These are phyloP conservation scores for Chaetops frenatus DNA, from an alignment of 2,113 vertebrate species.

Conservation along the genomic window DNA sequence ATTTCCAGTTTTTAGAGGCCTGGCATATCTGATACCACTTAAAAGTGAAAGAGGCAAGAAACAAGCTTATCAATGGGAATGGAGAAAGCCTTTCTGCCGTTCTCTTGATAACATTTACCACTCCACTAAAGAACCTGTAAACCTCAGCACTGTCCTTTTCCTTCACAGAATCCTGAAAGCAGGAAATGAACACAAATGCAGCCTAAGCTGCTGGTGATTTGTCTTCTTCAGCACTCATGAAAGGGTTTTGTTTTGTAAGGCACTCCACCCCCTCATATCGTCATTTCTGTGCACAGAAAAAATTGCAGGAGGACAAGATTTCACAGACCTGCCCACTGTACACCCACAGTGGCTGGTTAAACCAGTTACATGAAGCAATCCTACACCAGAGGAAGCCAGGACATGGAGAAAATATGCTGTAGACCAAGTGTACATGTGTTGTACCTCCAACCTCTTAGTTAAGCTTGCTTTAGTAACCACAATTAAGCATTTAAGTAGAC, in stretches of 20 bases:
- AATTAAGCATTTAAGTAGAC: background rate
- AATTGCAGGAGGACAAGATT: background rate
- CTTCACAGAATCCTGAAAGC: background rate
- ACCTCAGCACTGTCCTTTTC: background rate
- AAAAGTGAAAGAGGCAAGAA: background rate
- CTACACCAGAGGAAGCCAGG: background rate
- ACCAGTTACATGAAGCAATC: background rate
- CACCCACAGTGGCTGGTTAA: background rate
- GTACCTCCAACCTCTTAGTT: background rate
- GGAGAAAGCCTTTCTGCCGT: background rate
- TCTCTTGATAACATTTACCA: background rate
- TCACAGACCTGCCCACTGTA: accelerated
- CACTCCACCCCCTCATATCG: accelerated
- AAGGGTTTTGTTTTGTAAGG: background rate
- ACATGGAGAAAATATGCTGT: background rate
- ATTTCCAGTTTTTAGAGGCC: background rate
- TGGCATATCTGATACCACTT: background rate
- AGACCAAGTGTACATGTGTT: background rate
- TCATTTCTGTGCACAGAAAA: background rate
- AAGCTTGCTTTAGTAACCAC: background rate
- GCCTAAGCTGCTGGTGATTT: background rate
- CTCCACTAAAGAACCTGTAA: background rate
- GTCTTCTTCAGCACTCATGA: background rate
- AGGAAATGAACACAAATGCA: background rate
- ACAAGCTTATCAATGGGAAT: background rate